Percentiles rank a stretch among this genome's conserved stretches.
Conservation (phyloP, 2,797 vertebrate species). For the Sardinella longiceps region DNA sequence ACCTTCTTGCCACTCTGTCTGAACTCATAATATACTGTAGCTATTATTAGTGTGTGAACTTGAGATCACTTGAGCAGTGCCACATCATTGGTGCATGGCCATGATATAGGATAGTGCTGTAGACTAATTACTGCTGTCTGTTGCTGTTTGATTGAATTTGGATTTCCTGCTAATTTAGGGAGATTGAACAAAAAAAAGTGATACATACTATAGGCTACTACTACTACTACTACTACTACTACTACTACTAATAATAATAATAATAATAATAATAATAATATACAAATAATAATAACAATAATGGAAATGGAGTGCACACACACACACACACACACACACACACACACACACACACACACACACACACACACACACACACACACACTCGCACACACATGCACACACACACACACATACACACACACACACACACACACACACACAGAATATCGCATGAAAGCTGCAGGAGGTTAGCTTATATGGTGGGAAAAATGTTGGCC, state of each 20-base stretch:
- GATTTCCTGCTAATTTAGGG: neutral
- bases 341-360: no score
- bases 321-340: no score
- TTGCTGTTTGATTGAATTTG: neutral
- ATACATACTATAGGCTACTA: no score
- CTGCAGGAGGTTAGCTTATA: neutral
- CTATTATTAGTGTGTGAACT: neutral
- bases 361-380: no score
- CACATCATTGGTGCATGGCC: neutral
- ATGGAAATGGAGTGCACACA: no score
- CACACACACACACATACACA: constrained; percentile 1
- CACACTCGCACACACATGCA: neutral
- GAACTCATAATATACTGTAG: neutral
- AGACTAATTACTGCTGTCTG: neutral
- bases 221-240: no score
- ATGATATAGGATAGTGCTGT: neutral
- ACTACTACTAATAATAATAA: no score
- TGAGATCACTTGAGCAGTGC: neutral
- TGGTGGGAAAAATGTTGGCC: neutral
- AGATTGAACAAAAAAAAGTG: neutral
- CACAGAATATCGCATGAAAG: neutral
- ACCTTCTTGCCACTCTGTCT: neutral
- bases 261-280: no score
- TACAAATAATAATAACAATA: no score
- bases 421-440: neutral